Evolutionary conservation across 2,888 invertebrate species (phyloP), one percentile per base, ranked within the genome.

Genomic region (Caenorhabditis sp.): DNA sequence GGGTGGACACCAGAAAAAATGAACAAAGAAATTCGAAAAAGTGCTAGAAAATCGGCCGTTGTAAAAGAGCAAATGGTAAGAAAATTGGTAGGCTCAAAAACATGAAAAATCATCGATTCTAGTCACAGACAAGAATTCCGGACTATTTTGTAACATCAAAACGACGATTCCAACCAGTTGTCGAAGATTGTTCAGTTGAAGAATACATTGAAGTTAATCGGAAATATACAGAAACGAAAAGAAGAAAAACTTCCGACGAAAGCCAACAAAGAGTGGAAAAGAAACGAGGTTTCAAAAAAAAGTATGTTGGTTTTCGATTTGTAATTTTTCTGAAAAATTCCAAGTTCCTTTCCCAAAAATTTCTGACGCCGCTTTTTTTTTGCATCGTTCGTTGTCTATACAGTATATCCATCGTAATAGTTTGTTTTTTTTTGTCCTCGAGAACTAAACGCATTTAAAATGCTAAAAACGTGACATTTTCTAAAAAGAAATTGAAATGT

Each of bases 51-150:
- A 31, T 31, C 31, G 31, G 10, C 31, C 10, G 5, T 23, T 5
- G 68, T 68, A 26, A 19, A 19, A 53, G 53, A 53, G 4, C 5
- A 53, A 57, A 57, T 31, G 4, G 26, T 57, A 21, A 54, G 14
- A 50, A 50, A 50, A 14, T 8, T 17, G 5, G 50, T 50, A n/a
- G 17, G 5, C 17, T n/a, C n/a, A n/a, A n/a, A n/a, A n/a, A n/a
- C 17, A 17, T 50, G 50, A 53, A 53, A 53, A n/a, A 43, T 36
- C 19, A 53, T 6, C 10, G 19, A 36, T 66, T 69, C 23, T 62
- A 76, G 76, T 36, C 55, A 4, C 77, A 78, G 26, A 59, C 72
- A 1, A 21, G 43, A 6, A 66, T 78, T 0, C 61, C 66, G 5
- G 62, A 76, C 21, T 73, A 70, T 62, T 77, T 76, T 26, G 21